These are phyloP conservation scores for Cantharis nigra DNA, from an alignment of 2,888 invertebrate genomes.

Conservation along the genomic window DNA sequence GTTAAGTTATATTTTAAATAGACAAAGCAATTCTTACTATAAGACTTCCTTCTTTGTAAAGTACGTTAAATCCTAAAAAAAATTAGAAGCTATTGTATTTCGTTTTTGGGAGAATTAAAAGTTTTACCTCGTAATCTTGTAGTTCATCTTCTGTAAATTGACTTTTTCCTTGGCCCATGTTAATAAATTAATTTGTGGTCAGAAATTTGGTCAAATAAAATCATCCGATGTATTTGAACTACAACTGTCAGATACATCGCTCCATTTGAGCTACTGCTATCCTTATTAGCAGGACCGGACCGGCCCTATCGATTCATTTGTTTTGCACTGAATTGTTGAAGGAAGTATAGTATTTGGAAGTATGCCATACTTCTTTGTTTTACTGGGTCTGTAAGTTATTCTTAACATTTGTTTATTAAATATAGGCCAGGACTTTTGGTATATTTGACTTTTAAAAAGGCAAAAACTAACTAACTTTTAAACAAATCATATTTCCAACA, in stretches of 20 bases:
- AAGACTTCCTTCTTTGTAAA: constrained; percentile 92
- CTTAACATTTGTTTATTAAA: too few species aligned
- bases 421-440: too few species aligned
- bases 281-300: background rate
- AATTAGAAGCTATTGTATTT: constrained; percentile 17
- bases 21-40: constrained; percentile 66
- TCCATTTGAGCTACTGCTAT: background rate
- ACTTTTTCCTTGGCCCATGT: constrained; percentile 82
- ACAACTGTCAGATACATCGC: background rate
- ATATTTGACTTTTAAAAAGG: too few species aligned
- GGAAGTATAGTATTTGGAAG: too few species aligned
- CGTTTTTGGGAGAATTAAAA: background rate
- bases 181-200: background rate
- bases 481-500: too few species aligned
- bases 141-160: constrained; percentile 87
- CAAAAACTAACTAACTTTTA: too few species aligned
- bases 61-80: constrained; percentile 83
- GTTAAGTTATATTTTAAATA: background rate
- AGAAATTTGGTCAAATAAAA: background rate
- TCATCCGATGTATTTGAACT: background rate
- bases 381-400: too few species aligned
- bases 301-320: background rate
- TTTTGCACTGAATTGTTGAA: too few species aligned
- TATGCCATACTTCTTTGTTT: too few species aligned
- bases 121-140: constrained; percentile 82